These are phyloP conservation scores for Bombylius discolor DNA, from an alignment of 2,888 invertebrate species.

Conservation along the genomic window DNA sequence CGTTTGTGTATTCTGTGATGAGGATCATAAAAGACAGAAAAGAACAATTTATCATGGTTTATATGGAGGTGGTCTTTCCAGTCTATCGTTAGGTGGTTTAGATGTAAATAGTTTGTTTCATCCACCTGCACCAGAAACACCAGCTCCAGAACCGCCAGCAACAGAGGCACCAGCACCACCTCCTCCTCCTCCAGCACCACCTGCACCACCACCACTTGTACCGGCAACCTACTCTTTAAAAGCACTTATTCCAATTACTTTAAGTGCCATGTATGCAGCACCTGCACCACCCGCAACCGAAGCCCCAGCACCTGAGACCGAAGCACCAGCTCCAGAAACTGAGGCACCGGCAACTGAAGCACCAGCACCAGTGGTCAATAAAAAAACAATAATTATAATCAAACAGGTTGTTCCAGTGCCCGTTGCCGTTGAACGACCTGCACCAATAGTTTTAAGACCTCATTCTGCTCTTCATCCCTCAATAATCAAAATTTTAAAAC, in stretches of 20 bases:
- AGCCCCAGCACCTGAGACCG: neutral
- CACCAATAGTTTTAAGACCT: neutral
- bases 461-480: neutral
- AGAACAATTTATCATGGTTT: neutral
- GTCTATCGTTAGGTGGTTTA: neutral
- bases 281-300: slow-evolving; percentile 1
- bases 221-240: neutral
- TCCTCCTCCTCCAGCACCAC: neutral
- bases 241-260: slow-evolving; percentile 1
- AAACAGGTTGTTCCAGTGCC: neutral
- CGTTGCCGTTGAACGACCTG: slow-evolving; percentile 4
- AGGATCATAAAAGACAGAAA: neutral
- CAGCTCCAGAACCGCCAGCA: neutral
- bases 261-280: neutral
- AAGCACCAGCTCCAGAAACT: neutral
- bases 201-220: neutral
- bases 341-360: neutral
- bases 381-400: slow-evolving; percentile 1
- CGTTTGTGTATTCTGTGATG: neutral
- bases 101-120: neutral
- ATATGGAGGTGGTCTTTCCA: neutral
- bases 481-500: neutral
- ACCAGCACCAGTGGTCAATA: neutral
- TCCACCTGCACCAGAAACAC: neutral
- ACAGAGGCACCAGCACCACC: slow-evolving; percentile 1